Evolutionary conservation across 2,113 vertebrate species (phyloP), one percentile per base, ranked within the genome.

Genomic region (Spermophilus dauricus): DNA sequence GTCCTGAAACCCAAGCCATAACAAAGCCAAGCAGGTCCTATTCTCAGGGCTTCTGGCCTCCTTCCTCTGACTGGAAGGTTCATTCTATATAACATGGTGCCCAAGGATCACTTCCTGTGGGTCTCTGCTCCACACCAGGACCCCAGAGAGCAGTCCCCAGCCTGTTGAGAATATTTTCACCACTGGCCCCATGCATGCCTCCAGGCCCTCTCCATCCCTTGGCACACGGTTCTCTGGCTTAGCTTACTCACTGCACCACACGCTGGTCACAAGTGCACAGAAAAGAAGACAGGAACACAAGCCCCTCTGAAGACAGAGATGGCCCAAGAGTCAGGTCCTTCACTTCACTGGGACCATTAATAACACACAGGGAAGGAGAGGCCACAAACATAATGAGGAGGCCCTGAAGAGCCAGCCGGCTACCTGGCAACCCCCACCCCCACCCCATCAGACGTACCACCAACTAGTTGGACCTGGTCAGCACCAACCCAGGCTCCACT

Each of bases 1-100:
- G 72, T 45, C 13, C 11, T 1, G 0, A 32, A 3, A 39, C 10
- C 26, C 9, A 28, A 24, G 22, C 18, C 0, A 0, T 32, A 26
- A 56, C 26, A 11, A 14, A 2, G 28, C 34, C 17, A 5, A 67
- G 67, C 48, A 67, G 4, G n/a, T 11, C 51, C 32, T 3, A 1
- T 14, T 39, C 14, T 85, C 7, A 0, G 0, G 39, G 30, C 3
- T 78, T 28, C 58, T 26, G 28, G 4, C 8, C 5, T 8, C 18
- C 45, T 1, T 67, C 11, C 32, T 37, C 85, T 70, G 48, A 24
- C n/a, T 51, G 0, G 42, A 90, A 70, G 0, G 24, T 34, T 75
- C 30, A 20, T 48, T 51, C 56, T 32, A 85, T 22, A 76, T n/a
- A 28, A 32, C 5, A 75, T n/a, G 67, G 24, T 3, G 42, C 65